A percentile compares a stretch with the other conserved stretches of the same genome.
Conservation (phyloP, 2,888 invertebrate genomes). For the Rugalucina vietnamica region DNA sequence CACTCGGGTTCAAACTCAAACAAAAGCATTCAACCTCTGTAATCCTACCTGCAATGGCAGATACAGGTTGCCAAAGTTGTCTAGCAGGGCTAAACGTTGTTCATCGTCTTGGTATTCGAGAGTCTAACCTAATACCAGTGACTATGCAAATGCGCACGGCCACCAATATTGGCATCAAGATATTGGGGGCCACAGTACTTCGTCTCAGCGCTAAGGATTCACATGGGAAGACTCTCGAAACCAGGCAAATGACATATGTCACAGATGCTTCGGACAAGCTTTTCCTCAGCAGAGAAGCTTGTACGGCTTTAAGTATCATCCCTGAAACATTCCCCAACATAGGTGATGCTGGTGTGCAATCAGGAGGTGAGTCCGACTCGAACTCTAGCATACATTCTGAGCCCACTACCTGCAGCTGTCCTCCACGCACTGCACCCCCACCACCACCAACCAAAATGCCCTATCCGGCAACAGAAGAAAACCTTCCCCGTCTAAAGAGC, state of each 20-base stretch:
- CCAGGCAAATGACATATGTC: constrained; percentile 69
- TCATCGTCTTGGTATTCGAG: constrained; percentile 55
- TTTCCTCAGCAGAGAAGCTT: constrained; percentile 70
- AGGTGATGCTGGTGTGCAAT: too few species aligned
- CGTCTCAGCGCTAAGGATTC: constrained; percentile 51
- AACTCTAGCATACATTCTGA: neutral
- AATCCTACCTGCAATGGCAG: constrained; percentile 57
- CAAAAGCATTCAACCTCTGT: neutral
- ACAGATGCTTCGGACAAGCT: constrained; percentile 67
- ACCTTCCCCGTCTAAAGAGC: constrained; percentile 22
- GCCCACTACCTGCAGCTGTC: constrained; percentile 2
- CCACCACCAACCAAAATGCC: constrained; percentile 29
- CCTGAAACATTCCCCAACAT: constrained; percentile 54
- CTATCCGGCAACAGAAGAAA: constrained; percentile 52
- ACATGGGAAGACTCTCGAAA: constrained; percentile 48
- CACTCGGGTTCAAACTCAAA: constrained; percentile 48
- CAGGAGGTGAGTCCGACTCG: neutral
- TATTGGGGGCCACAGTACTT: constrained; percentile 68
- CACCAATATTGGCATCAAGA: constrained; percentile 65
- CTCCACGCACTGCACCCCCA: constrained; percentile 14
- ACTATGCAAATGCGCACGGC: constrained; percentile 71
- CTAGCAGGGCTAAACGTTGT: constrained; percentile 64
- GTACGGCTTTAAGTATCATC: constrained; percentile 64
- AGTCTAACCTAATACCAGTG: constrained; percentile 68
- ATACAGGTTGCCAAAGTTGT: constrained; percentile 68